Base-by-base conservation (phyloP, 2,888 invertebrate genomes). In the Caenorhabditis becei region DNA sequence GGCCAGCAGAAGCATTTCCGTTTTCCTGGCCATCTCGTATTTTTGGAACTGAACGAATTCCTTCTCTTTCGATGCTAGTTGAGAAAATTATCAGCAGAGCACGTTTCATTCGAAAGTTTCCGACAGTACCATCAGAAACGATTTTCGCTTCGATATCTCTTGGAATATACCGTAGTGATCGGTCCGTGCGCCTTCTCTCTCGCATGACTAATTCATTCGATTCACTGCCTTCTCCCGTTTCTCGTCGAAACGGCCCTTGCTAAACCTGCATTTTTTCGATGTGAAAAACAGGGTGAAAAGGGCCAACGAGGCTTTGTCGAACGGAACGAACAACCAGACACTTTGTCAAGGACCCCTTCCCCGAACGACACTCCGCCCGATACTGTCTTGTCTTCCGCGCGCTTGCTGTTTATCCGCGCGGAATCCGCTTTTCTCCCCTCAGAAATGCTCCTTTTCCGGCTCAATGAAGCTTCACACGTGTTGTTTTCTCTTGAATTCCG, bases 341-440 rank as follows among this genome's bases (percentile, higher is more conserved):
- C n/a, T n/a, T n/a, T n/a, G n/a, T n/a, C n/a, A n/a, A n/a, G n/a
- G n/a, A n/a, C n/a, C n/a, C n/a, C n/a, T n/a, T n/a, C n/a, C n/a
- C 32, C 66, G 10, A 26, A 47, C 24, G 53, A 35, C 53, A 26
- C 35, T 65, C 51, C 63, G n/a, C n/a, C n/a, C n/a, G n/a, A 32
- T 28, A 62, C 62, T 23, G 61, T 26, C 51, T 14, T 61, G n/a
- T 28, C 10, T 44, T 16, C 41, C 53, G 41, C 53, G 44, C 37
- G 23, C 59, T 32, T 37, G 24, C 49, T 37, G 41, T 59, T 59
- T 56, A 58, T 54, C 59, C 54, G 63, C 74, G 59, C 69, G 58
- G 41, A 54, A 62, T 59, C 66, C 53, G 41, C 53, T 37, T 51
- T 63, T 16, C 54, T 58, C 49, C 47, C 53, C 54, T 67, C 58